Percentiles rank a stretch among this genome's conserved stretches.
Evolutionary conservation across 2,888 invertebrate species (phyloP).

Genomic region (Ophion slaviceki): DNA sequence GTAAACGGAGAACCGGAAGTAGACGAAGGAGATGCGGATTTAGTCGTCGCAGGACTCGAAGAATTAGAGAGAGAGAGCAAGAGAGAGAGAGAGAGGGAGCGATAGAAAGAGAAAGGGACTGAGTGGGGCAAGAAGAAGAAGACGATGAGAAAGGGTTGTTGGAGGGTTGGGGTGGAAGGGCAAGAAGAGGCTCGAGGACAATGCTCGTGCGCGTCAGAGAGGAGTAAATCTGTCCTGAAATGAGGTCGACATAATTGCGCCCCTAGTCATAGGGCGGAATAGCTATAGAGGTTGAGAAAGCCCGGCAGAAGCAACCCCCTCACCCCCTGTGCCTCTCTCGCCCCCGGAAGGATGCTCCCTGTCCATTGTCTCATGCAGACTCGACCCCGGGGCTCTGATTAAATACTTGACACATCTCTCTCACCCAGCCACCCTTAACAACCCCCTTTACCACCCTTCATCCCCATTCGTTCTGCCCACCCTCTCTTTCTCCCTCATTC

Average conservation of each 20-base stretch:
- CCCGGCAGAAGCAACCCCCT: slow-evolving; percentile 39
- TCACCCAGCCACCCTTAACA: background rate
- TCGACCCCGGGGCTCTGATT: slow-evolving; percentile 80
- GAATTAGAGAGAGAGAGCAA: slow-evolving; percentile 39
- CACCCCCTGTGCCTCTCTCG: background rate
- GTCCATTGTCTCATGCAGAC: slow-evolving; percentile 81
- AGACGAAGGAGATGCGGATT: slow-evolving; percentile 31
- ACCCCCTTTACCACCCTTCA: background rate
- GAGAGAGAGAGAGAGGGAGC: slow-evolving; percentile 49
- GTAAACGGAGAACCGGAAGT: slow-evolving; percentile 25
- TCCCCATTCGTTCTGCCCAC: background rate
- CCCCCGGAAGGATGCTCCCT: slow-evolving; percentile 71
- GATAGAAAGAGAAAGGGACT: slow-evolving; percentile 58
- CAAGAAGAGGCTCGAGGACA: slow-evolving; percentile 55
- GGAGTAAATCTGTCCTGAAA: slow-evolving; percentile 78
- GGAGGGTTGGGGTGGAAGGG: slow-evolving; percentile 9
- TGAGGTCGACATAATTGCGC: slow-evolving; percentile 82
- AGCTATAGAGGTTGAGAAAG: slow-evolving; percentile 46
- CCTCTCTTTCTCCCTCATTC: background rate
- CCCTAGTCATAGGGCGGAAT: slow-evolving; percentile 74
- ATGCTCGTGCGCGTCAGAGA: slow-evolving; percentile 66
- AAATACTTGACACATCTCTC: slow-evolving; percentile 83
- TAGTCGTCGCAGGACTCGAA: slow-evolving; percentile 14
- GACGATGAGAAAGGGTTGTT: slow-evolving; percentile 27
- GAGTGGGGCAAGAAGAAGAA: slow-evolving; percentile 17